Evolutionary conservation across 2,113 vertebrate genomes (phyloP).

Genomic region (Rhynchomys soricoides): DNA sequence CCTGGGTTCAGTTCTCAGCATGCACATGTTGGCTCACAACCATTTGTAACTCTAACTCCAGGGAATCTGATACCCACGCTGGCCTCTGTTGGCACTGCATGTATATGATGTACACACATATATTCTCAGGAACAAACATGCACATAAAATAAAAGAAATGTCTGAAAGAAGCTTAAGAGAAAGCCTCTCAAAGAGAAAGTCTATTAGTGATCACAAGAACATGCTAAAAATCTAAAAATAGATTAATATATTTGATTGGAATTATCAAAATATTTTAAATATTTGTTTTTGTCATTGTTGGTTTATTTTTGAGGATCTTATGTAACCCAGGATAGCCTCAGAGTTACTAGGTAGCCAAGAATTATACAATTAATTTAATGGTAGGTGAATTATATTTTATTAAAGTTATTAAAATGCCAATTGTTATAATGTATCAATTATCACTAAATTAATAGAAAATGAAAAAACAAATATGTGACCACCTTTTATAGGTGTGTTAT

Average conservation of each 20-base stretch:
- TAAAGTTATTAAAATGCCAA: slow-evolving; percentile 8
- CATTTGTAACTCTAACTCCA: background rate
- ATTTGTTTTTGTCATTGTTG: background rate
- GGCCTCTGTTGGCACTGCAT: background rate
- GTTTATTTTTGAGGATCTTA: background rate
- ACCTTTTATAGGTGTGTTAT: background rate
- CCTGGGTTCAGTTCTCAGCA: background rate
- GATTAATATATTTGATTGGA: background rate
- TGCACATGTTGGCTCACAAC: no score
- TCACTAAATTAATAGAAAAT: slow-evolving; percentile 27
- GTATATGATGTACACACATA: no score
- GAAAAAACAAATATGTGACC: background rate
- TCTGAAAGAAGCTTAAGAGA: background rate
- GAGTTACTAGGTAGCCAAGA: background rate
- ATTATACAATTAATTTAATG: background rate
- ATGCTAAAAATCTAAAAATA: background rate
- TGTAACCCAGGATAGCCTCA: background rate
- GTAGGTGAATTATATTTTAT: background rate
- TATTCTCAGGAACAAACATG: background rate
- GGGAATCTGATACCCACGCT: background rate
- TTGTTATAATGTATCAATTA: background rate
- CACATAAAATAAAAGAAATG: background rate
- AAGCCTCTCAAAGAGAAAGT: no score
- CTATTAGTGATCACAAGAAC: background rate
- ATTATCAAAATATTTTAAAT: background rate